Evolutionary conservation across 1,140 invertebrate genomes (phyloP), one percentile per base, ranked within the genome.

Genomic region (Maconellicoccus hirsutus): DNA sequence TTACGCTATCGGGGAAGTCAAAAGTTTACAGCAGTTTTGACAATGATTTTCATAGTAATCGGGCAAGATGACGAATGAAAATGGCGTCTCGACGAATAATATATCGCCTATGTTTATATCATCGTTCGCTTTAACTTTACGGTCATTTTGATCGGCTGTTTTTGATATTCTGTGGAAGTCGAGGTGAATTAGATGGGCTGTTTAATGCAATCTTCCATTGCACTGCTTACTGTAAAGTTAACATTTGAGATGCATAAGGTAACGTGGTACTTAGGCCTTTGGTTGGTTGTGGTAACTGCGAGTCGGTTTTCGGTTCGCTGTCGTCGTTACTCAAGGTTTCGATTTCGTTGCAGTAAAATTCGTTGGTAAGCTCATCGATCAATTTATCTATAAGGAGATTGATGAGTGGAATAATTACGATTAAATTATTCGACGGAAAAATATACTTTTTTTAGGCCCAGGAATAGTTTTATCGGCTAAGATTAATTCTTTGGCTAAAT

Each of bases 1-100:
- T 82, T 75, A 84, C 83, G 83, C 83, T 71, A 82, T 71, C 21
- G 79, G 76, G 69, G 79, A 76, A 42, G 78, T 73, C 21, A 79
- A 75, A 26, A 78, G 74, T 1, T 73, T 73, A 70, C 81, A 81
- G 76, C 86, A 88, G 73, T 85, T 82, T 75, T 86, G 80, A 73
- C 85, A 84, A 75, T 83, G 81, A 29, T 76, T 74, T 39, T 79
- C 77, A 29, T 73, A 59, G 72, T 81, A 78, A 71, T 82, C 79
- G n/a, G 83, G 77, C 38, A 86, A 78, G 25, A 88, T 74, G 1
- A 84, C 85, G 74, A 86, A 85, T 52, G 84, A 80, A 79, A 85
- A 89, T 12, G 89, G 86, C 74, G 85, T 84, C 78, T 90, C 89
- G 1, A 87, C 79, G 76, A 89, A 86, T 1, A 90, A 73, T 63